These are phyloP conservation scores for Opisthocomus hoazin DNA, from an alignment of 2,113 vertebrate genomes.

Conservation along the genomic window DNA sequence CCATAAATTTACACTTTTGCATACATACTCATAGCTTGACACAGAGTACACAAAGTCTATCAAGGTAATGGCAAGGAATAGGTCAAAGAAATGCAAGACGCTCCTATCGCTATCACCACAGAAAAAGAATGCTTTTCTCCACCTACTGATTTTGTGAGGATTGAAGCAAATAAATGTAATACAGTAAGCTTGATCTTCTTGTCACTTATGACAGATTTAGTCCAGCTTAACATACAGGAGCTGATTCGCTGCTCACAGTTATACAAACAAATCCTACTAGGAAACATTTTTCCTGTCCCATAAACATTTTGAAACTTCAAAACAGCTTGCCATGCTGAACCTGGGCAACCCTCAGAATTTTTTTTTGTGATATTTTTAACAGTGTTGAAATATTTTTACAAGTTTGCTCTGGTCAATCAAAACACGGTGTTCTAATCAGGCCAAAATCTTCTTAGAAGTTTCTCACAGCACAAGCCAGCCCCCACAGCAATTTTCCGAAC, in stretches of 20 bases:
- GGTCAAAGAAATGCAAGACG: not conserved
- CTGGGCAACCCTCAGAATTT: not conserved
- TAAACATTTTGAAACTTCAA: not conserved
- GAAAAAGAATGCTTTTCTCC: not conserved
- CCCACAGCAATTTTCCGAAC: not conserved
- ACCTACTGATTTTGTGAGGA: not conserved
- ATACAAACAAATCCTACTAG: not conserved
- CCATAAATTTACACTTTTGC: constrained; percentile 68
- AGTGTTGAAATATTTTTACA: not conserved
- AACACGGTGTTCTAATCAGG: not conserved
- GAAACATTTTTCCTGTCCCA: not conserved
- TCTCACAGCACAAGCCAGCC: not conserved
- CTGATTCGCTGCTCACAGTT: not conserved
- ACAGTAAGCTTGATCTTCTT: not conserved
- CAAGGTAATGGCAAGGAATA: not conserved
- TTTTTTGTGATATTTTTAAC: not conserved
- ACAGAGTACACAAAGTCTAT: not conserved
- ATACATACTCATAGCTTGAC: not conserved
- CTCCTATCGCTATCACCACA: not conserved
- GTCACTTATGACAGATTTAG: not conserved
- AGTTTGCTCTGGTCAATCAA: not conserved
- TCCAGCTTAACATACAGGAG: not conserved
- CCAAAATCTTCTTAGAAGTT: not conserved
- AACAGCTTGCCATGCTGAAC: not conserved
- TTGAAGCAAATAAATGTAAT: not conserved